These are phyloP conservation scores for Nothocercus nigrocapillus DNA, from an alignment of 2,113 vertebrate species.

Conservation along the genomic window DNA sequence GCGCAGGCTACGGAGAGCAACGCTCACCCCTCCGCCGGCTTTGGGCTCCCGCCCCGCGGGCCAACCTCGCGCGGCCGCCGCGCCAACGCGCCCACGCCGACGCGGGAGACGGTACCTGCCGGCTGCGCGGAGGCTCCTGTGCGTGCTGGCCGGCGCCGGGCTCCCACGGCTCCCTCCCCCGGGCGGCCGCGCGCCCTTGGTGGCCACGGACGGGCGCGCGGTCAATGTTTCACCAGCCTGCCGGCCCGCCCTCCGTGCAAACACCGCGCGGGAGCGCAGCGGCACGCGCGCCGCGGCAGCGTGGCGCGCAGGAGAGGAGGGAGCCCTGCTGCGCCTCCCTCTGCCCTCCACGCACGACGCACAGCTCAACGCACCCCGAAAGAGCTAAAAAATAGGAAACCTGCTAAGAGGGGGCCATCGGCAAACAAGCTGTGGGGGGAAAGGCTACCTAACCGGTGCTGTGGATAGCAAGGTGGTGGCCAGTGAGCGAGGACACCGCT, in stretches of 20 bases:
- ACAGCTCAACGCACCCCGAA: not conserved
- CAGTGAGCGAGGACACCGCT: conserved; percentile 63
- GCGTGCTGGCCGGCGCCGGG: not conserved
- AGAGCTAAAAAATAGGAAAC: not conserved
- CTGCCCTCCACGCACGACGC: not conserved
- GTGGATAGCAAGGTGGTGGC: conserved; percentile 33
- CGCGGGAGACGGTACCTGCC: conserved; percentile 65
- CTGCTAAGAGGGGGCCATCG: not conserved
- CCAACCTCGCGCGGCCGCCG: not conserved
- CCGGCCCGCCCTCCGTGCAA: conserved; percentile 84
- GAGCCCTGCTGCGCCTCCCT: not conserved
- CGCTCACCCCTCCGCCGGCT: not conserved
- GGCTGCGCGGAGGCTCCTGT: not conserved
- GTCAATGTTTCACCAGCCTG: conserved; percentile 84
- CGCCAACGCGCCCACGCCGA: conserved; percentile 10
- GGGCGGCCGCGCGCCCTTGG: conserved; percentile 68
- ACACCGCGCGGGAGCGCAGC: conserved; percentile 73
- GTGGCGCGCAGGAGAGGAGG: conserved; percentile 12
- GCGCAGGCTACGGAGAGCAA: not conserved
- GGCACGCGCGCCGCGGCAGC: conserved; percentile 4
- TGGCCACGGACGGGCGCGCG: conserved; percentile 62
- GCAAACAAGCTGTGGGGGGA: not conserved
- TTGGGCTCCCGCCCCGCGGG: not conserved
- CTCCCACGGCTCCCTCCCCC: conserved; percentile 48
- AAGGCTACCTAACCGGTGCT: not conserved